Conservation (phyloP, 2,113 vertebrate genomes). For the Hipposideros armiger region DNA sequence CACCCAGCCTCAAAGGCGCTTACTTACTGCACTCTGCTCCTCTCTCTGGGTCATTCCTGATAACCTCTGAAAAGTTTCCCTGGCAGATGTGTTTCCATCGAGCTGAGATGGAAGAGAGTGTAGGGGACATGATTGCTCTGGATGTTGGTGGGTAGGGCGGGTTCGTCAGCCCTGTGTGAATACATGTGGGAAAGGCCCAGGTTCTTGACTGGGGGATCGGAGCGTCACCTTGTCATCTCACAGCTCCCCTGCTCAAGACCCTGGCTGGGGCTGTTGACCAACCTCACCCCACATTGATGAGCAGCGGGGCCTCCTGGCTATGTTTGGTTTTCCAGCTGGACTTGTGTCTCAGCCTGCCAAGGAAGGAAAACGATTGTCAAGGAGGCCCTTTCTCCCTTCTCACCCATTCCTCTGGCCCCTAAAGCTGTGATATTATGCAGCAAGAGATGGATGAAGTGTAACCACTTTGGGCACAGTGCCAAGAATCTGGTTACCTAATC, state of each 20-base stretch:
- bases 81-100: background rate
- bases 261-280: fast-evolving
- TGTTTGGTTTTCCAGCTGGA: background rate
- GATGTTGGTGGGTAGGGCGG: fast-evolving
- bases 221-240: background rate
- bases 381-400: background rate
- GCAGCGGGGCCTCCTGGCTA: background rate
- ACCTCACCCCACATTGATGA: background rate
- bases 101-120: background rate
- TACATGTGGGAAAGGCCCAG: background rate
- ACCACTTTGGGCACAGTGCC: fast-evolving
- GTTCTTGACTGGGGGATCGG: background rate
- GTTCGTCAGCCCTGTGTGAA: fast-evolving
- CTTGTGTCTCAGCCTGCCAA: background rate
- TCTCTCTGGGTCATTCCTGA: background rate
- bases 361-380: background rate
- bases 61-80: background rate
- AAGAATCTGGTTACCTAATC: background rate
- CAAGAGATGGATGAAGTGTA: background rate
- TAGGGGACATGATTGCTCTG: background rate
- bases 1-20: background rate
- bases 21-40: background rate
- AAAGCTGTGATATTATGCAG: background rate
- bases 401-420: background rate
- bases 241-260: background rate